Evolutionary conservation across 2,888 invertebrate species (phyloP).

Genomic region (Drosophila mimica): DNA sequence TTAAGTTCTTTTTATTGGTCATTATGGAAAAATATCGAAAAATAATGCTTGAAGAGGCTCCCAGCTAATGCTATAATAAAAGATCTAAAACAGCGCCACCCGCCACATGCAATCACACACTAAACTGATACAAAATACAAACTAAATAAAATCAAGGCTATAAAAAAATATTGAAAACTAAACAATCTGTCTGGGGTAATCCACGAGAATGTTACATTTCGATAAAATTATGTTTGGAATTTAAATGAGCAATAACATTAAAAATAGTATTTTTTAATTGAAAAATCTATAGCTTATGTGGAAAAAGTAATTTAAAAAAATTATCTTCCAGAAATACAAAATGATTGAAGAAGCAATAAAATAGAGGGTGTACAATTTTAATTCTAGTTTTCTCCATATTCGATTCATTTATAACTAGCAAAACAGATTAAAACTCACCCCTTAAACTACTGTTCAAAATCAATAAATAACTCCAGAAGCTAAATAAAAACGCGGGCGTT

Average conservation of each 20-base stretch:
- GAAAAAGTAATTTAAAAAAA: background rate
- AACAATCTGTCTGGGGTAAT: conserved; percentile 38
- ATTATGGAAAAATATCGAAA: conserved; percentile 59
- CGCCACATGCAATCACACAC: conserved; percentile 67
- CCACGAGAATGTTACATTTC: conserved; percentile 19
- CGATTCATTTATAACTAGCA: background rate
- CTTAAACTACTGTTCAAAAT: background rate
- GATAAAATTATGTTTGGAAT: conserved; percentile 40
- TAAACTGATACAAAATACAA: conserved; percentile 40
- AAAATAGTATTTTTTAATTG: background rate
- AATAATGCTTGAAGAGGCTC: conserved; percentile 54
- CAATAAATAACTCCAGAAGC: conserved; percentile 8
- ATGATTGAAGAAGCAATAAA: background rate
- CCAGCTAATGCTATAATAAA: conserved; percentile 58
- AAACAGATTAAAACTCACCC: background rate
- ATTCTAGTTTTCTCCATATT: background rate
- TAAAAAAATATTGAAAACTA: conserved; percentile 41
- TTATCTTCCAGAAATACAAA: background rate
- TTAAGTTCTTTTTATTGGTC: conserved; percentile 67
- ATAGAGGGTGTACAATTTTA: no score
- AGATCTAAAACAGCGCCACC: conserved; percentile 50
- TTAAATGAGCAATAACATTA: conserved; percentile 24
- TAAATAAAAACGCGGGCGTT: conserved; percentile 42
- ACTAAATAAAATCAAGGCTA: conserved; percentile 39
- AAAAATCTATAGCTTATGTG: background rate